Evolutionary conservation across 1,140 invertebrate genomes (phyloP).

Genomic region (Pomacea maculata): DNA sequence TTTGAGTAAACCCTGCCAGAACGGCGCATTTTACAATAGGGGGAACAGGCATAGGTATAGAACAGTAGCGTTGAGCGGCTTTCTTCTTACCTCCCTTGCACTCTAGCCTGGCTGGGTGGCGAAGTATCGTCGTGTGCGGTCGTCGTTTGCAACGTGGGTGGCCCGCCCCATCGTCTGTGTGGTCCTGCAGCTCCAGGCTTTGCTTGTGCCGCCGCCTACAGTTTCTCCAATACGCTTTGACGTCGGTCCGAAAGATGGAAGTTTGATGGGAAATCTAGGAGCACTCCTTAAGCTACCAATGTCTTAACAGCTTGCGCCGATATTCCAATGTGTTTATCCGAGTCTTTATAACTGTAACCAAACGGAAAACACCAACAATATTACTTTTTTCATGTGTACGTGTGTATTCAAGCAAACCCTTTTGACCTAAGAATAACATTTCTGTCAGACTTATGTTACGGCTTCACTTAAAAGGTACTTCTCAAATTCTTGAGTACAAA

Average conservation of each 20-base stretch:
- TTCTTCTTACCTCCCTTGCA: not conserved
- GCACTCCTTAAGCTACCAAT: not conserved
- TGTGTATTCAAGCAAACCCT: no score
- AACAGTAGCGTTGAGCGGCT: not conserved
- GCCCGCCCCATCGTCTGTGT: not conserved
- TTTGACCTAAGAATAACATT: no score
- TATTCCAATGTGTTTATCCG: no score
- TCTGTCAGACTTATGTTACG: no score
- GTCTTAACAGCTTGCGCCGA: not conserved
- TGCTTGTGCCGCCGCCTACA: not conserved
- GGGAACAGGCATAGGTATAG: not conserved
- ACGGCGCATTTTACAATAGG: not conserved
- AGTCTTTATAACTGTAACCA: no score
- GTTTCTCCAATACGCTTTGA: not conserved
- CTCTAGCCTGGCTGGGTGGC: not conserved
- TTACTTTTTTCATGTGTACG: no score
- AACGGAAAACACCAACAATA: no score
- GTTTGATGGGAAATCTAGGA: not conserved
- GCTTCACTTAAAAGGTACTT: no score
- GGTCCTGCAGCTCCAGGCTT: not conserved
- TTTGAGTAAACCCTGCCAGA: not conserved
- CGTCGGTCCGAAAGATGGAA: not conserved
- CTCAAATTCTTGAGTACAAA: no score
- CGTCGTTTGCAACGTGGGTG: not conserved
- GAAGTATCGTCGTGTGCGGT: not conserved